Base-by-base conservation (phyloP, 2,797 vertebrate species). In the Carcharodon carcharias region DNA sequence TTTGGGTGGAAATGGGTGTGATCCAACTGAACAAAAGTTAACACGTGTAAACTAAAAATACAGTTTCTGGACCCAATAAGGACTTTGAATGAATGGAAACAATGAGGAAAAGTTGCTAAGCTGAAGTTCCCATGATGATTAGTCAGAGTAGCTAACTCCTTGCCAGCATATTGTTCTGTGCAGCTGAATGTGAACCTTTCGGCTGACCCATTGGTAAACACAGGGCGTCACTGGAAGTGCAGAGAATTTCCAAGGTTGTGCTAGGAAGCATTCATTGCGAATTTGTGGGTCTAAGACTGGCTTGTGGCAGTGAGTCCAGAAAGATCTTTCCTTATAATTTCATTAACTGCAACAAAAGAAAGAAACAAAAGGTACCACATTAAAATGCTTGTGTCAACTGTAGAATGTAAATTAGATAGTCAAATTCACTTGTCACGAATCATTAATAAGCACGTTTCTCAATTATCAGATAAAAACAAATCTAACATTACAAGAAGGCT, bases 311-410 rank as follows among this genome's bases (percentile, higher is more conserved):
- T 99, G 96, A 99, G 98, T 97, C 98, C 98, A 87, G 99, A 99
- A 98, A 99, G 98, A 97, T 99, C 99, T 98, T 99, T 99, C 97
- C 99, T 98, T 98, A 99, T 99, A 98, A 99, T 99, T 98, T 99
- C 99, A 54, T 99, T 99, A 97, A 99, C 99, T 99, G 98, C 97
- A 97, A 97, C 97, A 97, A 96, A 97, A 97, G 97, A 97, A 80
- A 96, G 96, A 97, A 97, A 97, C 96, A 61, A 85, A 96, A n/a
- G 9, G 61, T 31, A 96, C n/a, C 18, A 61, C 12, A n/a, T 95
- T 69, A 71, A 95, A 95, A 56, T 77, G 4, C 16, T 73, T 31
- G 50, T 54, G 54, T 18, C 69, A 77, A 50, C 4, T 31, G 16
- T 11, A 56, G 45, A 77, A 56, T 58, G 31, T 2, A 61, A 58